Conservation (phyloP, 2,888 invertebrate genomes). For the Aphodius sticticus region DNA sequence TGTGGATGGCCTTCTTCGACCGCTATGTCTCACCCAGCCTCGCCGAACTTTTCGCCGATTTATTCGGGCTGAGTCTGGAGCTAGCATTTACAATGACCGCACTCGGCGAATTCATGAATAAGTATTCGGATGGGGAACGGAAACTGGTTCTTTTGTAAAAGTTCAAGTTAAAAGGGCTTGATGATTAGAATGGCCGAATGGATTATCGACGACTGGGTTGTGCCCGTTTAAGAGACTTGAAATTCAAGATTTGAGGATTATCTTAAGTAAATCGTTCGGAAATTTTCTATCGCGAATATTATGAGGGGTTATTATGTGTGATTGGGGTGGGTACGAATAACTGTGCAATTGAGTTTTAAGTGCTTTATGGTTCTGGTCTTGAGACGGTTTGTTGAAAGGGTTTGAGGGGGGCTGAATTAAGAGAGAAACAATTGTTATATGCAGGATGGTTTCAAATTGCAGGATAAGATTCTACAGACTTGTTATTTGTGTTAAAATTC, state of each 20-base stretch:
- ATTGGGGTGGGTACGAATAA: neutral
- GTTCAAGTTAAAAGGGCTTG: neutral
- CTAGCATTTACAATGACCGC: neutral
- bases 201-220: neutral
- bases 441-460: too few relatives aligned
- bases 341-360: neutral
- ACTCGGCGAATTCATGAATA: neutral
- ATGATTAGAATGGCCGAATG: neutral
- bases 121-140: neutral
- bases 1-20: too few relatives aligned
- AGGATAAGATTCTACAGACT: too few relatives aligned
- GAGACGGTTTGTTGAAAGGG: neutral
- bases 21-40: too few relatives aligned
- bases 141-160: conserved; percentile 4
- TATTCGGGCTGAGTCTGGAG: too few relatives aligned
- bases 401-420: neutral
- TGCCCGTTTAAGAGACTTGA: neutral
- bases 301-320: neutral
- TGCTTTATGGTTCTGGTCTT: neutral
- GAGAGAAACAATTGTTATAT: neutral
- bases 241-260: conserved; percentile 4
- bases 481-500: too few relatives aligned
- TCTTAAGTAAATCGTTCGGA: neutral
- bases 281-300: neutral
- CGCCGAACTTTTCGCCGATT: too few relatives aligned